Conservation (phyloP, 1,140 invertebrate genomes). For the Drosophila sucinea region DNA sequence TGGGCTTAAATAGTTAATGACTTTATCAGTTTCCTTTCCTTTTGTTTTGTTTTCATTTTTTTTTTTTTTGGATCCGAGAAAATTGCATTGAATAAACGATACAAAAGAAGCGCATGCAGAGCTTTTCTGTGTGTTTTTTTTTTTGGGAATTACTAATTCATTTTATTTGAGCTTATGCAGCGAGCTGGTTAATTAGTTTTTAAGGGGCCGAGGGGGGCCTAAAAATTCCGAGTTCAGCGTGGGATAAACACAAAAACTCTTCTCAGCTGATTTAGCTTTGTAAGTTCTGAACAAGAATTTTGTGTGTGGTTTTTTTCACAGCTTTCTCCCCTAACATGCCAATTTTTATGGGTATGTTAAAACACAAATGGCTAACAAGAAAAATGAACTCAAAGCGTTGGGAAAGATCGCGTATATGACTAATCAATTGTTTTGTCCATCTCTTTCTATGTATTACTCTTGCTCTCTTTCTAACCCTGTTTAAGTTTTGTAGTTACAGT, state of each 20-base stretch:
- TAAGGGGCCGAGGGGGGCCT: slow-evolving; percentile 5
- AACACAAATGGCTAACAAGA: slow-evolving; percentile 14
- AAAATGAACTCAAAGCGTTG: not conserved
- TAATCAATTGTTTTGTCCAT: slow-evolving; percentile 2
- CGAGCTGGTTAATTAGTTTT: slow-evolving; percentile 52
- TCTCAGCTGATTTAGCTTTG: slow-evolving; percentile 24
- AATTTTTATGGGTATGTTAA: slow-evolving; percentile 50
- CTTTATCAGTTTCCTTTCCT: slow-evolving; percentile 56
- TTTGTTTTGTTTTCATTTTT: slow-evolving; percentile 35
- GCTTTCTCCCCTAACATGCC: slow-evolving; percentile 46
- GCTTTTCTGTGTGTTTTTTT: slow-evolving; percentile 40
- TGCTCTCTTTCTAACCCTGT: slow-evolving; percentile 3
- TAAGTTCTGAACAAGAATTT: slow-evolving; percentile 36
- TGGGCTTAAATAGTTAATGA: slow-evolving; percentile 62
- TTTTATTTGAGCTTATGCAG: slow-evolving; percentile 36
- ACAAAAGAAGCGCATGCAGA: slow-evolving; percentile 52
- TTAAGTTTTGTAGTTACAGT: not conserved
- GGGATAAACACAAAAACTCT: not conserved
- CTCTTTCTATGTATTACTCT: not conserved
- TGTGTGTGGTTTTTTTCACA: slow-evolving; percentile 35
- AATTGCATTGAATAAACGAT: slow-evolving; percentile 52
- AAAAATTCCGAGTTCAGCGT: slow-evolving; percentile 1
- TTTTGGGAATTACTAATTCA: slow-evolving; percentile 48
- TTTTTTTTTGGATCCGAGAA: slow-evolving; percentile 37
- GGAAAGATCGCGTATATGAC: not conserved